Conservation (phyloP, 1,140 invertebrate genomes). For the Andricus grossulariae region DNA sequence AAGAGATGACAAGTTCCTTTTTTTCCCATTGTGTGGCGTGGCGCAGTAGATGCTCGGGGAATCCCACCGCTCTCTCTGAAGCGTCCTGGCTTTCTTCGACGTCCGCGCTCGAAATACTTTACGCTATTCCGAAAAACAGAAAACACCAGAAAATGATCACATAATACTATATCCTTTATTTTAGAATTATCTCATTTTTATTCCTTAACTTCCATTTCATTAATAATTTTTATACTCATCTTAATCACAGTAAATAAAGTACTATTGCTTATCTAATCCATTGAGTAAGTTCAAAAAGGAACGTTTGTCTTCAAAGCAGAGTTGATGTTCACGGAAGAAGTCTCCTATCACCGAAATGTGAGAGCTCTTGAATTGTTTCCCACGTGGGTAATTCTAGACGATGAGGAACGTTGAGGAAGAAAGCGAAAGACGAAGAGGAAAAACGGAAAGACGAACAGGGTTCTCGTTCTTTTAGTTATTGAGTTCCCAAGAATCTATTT, state of each 20-base stretch:
- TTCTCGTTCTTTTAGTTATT: conserved; percentile 60
- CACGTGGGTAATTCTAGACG: conserved; percentile 31
- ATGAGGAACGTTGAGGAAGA: conserved; percentile 31
- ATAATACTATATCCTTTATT: too few relatives aligned
- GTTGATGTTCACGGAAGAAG: neutral
- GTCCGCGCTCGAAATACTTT: conserved; percentile 32
- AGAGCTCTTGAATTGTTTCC: conserved; percentile 7
- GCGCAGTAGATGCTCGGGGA: conserved; percentile 62
- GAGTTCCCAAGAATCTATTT: conserved; percentile 67
- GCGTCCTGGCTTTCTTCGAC: conserved; percentile 63
- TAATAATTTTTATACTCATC: too few relatives aligned
- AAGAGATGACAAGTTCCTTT: conserved; percentile 37
- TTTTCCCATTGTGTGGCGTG: neutral
- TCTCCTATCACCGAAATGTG: neutral
- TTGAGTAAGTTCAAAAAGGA: neutral
- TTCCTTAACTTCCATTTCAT: too few relatives aligned
- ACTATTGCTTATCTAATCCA: neutral
- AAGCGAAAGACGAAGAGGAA: conserved; percentile 43
- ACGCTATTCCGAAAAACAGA: too few relatives aligned
- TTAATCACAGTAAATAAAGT: neutral
- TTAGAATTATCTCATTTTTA: too few relatives aligned
- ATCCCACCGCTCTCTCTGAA: conserved; percentile 56
- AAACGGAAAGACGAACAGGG: conserved; percentile 47
- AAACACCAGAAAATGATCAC: too few relatives aligned
- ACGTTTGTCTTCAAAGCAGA: neutral